phyloP scores from a whole-genome alignment of 2,113 vertebrate species.

The Oreotrochilus melanogaster region DNA sequence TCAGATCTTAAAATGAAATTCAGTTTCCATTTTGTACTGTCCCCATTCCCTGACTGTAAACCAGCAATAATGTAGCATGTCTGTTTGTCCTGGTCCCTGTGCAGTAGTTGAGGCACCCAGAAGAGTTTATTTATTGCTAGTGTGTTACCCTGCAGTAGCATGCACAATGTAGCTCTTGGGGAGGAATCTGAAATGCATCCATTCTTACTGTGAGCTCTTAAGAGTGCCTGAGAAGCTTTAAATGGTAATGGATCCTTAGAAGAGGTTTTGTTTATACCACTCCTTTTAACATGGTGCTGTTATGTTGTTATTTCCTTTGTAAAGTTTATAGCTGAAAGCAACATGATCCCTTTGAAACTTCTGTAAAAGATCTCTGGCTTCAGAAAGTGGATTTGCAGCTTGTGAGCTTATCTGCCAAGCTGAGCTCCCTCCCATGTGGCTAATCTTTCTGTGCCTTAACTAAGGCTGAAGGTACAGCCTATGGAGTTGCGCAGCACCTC shows the following conservation, averaged over 20 bases:
- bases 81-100: background rate
- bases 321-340: background rate
- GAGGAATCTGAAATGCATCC: background rate
- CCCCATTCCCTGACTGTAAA: too few species aligned
- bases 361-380: background rate
- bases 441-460: background rate
- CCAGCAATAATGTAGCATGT: background rate
- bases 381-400: background rate
- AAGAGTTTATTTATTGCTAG: background rate
- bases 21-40: too few species aligned
- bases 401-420: background rate
- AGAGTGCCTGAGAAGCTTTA: background rate
- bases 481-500: background rate
- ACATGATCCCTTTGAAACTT: background rate
- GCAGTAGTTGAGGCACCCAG: background rate
- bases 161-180: background rate
- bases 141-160: background rate
- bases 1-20: too few species aligned
- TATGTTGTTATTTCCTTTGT: background rate
- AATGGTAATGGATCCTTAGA: background rate
- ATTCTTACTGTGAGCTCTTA: background rate
- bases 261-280: background rate
- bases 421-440: background rate
- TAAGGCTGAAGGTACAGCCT: background rate
- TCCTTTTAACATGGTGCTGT: background rate